A percentile compares a stretch with the other conserved stretches of the same genome.
phyloP scores from a whole-genome alignment of 2,888 invertebrate species.

The Aethes cnicana region DNA sequence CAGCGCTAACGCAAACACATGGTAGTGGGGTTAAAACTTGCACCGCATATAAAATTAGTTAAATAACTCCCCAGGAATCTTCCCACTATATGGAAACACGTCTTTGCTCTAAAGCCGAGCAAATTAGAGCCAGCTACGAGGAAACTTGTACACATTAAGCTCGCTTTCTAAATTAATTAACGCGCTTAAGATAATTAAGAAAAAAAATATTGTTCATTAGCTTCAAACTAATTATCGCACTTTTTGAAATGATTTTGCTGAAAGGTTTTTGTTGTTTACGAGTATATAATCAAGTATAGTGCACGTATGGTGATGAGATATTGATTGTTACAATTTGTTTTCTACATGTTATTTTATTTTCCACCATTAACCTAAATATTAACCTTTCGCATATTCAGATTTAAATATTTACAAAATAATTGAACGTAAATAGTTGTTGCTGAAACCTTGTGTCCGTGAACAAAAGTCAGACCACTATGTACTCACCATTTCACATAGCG shows the following conservation, averaged over 20 bases:
- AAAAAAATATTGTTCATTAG: constrained; percentile 57
- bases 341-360: no score
- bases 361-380: no score
- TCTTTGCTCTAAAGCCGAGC: constrained; percentile 73
- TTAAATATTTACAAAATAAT: no score
- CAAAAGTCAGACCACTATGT: no score
- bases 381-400: no score
- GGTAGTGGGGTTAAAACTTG: constrained; percentile 69
- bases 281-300: no score
- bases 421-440: no score
- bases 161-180: constrained; percentile 69
- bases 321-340: no score
- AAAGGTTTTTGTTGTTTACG: constrained; percentile 17
- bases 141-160: constrained; percentile 63
- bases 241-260: constrained; percentile 26
- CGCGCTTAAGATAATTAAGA: constrained; percentile 60
- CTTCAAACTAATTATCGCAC: constrained; percentile 45
- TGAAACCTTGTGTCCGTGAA: no score
- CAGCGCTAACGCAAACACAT: constrained; percentile 64
- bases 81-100: constrained; percentile 65
- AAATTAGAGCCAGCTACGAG: constrained; percentile 54
- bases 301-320: no score
- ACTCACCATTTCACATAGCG: no score
- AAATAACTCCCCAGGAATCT: constrained; percentile 68
- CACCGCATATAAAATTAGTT: constrained; percentile 74